phyloP scores from a whole-genome alignment of 2,113 vertebrate species.

The Vimba vimba region DNA sequence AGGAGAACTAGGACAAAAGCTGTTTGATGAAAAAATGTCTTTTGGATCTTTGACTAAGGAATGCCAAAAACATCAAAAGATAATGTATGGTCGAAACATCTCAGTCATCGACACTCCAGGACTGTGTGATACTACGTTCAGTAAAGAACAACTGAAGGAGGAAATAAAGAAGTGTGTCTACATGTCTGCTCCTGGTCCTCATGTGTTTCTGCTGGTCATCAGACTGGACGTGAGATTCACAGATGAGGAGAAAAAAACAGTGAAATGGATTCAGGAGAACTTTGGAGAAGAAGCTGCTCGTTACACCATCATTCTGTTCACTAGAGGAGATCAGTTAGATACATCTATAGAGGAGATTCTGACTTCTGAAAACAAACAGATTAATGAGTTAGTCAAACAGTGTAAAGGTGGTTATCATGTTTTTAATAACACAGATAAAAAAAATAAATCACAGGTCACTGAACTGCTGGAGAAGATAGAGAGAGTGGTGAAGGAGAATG shows the following conservation, averaged over 20 bases:
- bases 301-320: constrained; percentile 76
- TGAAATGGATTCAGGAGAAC: too few species aligned
- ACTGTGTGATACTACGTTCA: constrained; percentile 49
- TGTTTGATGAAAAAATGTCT: background rate
- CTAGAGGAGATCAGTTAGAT: constrained; percentile 70
- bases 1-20: background rate
- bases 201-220: too few species aligned
- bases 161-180: constrained; percentile 59
- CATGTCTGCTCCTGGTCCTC: constrained; percentile 62
- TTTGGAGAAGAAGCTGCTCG: too few species aligned
- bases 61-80: background rate
- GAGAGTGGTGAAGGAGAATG: constrained; percentile 66
- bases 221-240: too few species aligned
- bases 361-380: constrained; percentile 55
- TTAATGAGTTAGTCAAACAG: constrained; percentile 64
- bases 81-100: constrained; percentile 15
- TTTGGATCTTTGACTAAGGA: background rate
- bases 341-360: constrained; percentile 63
- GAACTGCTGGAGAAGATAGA: constrained; percentile 69
- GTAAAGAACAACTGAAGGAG: constrained; percentile 56
- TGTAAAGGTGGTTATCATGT: constrained; percentile 70
- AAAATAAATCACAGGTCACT: constrained; percentile 63
- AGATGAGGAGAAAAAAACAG: too few species aligned
- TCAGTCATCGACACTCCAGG: too few species aligned
- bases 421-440: constrained; percentile 72